Base-by-base conservation (phyloP, 2,888 invertebrate species). In the Sycophila texana region DNA sequence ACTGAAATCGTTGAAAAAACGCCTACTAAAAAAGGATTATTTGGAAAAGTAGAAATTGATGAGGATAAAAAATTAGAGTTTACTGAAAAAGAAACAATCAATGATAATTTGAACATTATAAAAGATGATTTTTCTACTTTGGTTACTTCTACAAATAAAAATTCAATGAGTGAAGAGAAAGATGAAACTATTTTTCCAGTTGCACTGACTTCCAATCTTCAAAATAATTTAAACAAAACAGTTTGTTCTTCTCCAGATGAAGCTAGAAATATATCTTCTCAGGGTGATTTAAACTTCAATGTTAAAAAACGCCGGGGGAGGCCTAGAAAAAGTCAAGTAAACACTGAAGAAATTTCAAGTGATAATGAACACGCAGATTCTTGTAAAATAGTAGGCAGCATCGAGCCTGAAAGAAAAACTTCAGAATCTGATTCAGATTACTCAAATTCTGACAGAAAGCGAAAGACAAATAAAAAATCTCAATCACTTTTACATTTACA, bases 381-480 rank as follows among this genome's bases (percentile, higher is more conserved):
- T 26, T 26, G 30, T n/a, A 58, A 51, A 49, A 77, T 26, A 53
- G 30, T 20, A 39, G 63, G 63, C 39, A 30, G 22, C 16, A 14
- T 82, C 7, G 84, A 85, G 51, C 49, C 60, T 4, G 86, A 87
- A 16, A 80, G 82, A 12, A 88, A 87, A 77, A 84, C 83, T 12
- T 86, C 86, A 0, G 88, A 89, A 77, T 86, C 86, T 0, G 88
- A 89, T 72, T 84, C 85, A 0, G 89, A 89, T 73, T 83, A 85
- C 55, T 85, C 86, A 1, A 84, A 85, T 14, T 60, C 14, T 67
- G 30, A 13, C 2, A 84, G 87, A 63, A 85, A 80, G 79, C 84
- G 87, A 18, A 89, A 87, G 70, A 86, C 88, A 0, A 88, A 87
- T 74, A 87, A 84, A 74, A 88, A 86, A 66, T 87, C 87, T 65